Evolutionary conservation across 2,113 vertebrate species (phyloP).

Genomic region (Paramisgurnus dabryanus): DNA sequence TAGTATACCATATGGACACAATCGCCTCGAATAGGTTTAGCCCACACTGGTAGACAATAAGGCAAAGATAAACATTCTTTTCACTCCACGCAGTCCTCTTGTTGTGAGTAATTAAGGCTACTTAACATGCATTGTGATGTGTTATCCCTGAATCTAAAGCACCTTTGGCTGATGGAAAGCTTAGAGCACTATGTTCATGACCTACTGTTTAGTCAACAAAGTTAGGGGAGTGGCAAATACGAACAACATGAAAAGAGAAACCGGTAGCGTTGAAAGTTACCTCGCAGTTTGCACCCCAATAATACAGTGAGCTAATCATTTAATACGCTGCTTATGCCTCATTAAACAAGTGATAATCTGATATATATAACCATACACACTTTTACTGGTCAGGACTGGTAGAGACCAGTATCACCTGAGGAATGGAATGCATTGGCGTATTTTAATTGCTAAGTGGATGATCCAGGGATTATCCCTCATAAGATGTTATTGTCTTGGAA

Average conservation of each 20-base stretch:
- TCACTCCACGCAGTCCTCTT: constrained; percentile 64
- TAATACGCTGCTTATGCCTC: background rate
- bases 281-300: too few species aligned
- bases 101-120: constrained; percentile 69
- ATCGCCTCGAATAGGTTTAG: constrained; percentile 43
- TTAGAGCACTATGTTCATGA: constrained; percentile 64
- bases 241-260: background rate
- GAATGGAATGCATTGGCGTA: constrained; percentile 62
- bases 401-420: constrained; percentile 52
- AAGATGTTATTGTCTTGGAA: constrained; percentile 73
- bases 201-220: constrained; percentile 68
- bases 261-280: too few species aligned
- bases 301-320: too few species aligned
- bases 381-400: constrained; percentile 32
- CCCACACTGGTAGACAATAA: constrained; percentile 49
- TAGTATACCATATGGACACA: constrained; percentile 49
- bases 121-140: constrained; percentile 61
- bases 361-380: constrained; percentile 27
- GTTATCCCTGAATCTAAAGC: constrained; percentile 68
- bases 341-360: constrained; percentile 27
- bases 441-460: constrained; percentile 78
- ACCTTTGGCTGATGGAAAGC: constrained; percentile 66
- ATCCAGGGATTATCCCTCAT: constrained; percentile 77
- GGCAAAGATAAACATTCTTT: constrained; percentile 66
- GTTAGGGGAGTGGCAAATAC: background rate